Conservation (phyloP, 2,888 invertebrate species). For the Hipparchia semele region DNA sequence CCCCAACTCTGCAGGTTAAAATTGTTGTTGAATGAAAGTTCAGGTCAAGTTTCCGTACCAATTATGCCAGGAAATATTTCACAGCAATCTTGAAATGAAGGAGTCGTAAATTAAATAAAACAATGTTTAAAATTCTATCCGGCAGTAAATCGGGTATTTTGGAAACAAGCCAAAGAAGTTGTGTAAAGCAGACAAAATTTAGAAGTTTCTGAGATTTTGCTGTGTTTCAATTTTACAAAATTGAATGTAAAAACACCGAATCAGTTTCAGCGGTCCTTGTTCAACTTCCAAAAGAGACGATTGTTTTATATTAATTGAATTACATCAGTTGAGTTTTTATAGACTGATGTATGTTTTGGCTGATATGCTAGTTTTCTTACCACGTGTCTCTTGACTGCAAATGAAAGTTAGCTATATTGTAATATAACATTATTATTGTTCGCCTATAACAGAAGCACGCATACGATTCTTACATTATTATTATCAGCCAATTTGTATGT, state of each 20-base stretch:
- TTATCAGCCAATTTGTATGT: too few species aligned
- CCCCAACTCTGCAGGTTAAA: background rate
- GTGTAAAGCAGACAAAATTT: constrained; percentile 34
- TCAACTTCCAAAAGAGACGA: constrained; percentile 21
- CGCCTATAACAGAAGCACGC: too few species aligned
- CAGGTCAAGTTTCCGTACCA: constrained; percentile 9
- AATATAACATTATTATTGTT: too few species aligned
- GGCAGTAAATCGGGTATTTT: constrained; percentile 32
- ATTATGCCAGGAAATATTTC: constrained; percentile 21
- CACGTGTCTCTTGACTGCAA: too few species aligned
- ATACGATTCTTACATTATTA: too few species aligned
- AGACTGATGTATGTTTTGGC: too few species aligned
- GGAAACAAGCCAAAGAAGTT: constrained; percentile 30
- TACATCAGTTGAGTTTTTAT: background rate
- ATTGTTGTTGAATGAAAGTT: background rate
- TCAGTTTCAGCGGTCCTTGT: constrained; percentile 25
- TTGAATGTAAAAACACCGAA: constrained; percentile 25
- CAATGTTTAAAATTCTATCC: constrained; percentile 28
- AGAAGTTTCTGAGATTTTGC: constrained; percentile 28
- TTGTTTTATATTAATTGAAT: background rate
- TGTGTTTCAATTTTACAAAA: constrained; percentile 23
- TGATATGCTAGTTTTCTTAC: too few species aligned
- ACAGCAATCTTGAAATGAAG: constrained; percentile 19
- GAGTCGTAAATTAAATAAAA: constrained; percentile 24
- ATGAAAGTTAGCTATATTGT: too few species aligned